phyloP scores from a whole-genome alignment of 1,140 invertebrate genomes.

The Pissodes strobi region DNA sequence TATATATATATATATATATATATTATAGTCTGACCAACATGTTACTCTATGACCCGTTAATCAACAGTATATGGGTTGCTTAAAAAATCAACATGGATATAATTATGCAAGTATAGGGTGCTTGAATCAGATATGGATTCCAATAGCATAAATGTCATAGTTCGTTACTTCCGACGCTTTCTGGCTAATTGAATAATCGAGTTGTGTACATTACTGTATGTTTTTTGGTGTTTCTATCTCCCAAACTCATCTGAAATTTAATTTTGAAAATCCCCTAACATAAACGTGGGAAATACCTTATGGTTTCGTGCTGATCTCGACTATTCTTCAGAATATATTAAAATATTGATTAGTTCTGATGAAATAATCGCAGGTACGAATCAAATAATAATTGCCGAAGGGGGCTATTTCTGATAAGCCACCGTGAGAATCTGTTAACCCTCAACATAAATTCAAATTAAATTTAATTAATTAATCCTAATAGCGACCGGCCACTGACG shows the following conservation, averaged over 20 bases:
- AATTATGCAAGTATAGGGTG: constrained; percentile 8
- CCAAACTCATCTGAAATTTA: constrained; percentile 28
- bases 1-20: too few relatives aligned
- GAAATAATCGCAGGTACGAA: constrained; percentile 40
- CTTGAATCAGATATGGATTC: constrained; percentile 32
- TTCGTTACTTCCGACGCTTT: constrained; percentile 29
- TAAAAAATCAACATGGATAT: not conserved
- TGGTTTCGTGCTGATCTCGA: constrained; percentile 32
- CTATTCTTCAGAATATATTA: constrained; percentile 38
- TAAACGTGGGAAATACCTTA: constrained; percentile 29
- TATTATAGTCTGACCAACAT: not conserved
- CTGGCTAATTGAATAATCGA: constrained; percentile 31
- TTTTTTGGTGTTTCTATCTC: constrained; percentile 17
- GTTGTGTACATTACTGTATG: constrained; percentile 22
- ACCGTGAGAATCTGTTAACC: constrained; percentile 38
- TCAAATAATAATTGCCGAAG: constrained; percentile 37
- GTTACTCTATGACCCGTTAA: not conserved
- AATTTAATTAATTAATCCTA: constrained; percentile 40
- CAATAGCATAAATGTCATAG: constrained; percentile 30
- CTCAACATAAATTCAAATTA: constrained; percentile 38
- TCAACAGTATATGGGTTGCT: too few relatives aligned
- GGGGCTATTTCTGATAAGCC: constrained; percentile 37
- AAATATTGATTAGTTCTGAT: constrained; percentile 40
- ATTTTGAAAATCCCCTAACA: constrained; percentile 27
- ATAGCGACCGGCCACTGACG: constrained; percentile 23